Evolutionary conservation across 2,888 invertebrate species (phyloP).

Genomic region (Brenthis ino): DNA sequence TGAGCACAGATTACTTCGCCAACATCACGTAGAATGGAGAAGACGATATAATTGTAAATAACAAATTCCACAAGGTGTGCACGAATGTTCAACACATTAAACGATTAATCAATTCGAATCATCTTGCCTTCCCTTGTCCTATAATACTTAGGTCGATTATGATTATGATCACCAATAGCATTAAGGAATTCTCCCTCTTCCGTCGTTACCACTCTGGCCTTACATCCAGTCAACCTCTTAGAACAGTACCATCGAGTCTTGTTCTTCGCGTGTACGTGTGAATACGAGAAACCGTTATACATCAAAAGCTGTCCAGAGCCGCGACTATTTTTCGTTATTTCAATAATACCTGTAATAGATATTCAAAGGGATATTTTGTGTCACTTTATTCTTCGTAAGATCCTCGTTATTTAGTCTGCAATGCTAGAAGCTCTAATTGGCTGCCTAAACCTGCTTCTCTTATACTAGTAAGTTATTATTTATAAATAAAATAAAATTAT

Average conservation of each 20-base stretch:
- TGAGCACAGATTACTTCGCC: too few relatives aligned
- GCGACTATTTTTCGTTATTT: conserved; percentile 17
- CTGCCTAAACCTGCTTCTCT: too few relatives aligned
- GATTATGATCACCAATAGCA: conserved; percentile 37
- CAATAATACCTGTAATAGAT: conserved; percentile 25
- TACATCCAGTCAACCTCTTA: conserved; percentile 40
- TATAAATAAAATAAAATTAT: too few relatives aligned
- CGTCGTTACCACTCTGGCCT: conserved; percentile 40
- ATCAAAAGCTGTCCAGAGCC: conserved; percentile 21
- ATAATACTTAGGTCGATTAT: conserved; percentile 35
- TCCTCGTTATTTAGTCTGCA: too few relatives aligned
- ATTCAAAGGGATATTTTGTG: background rate
- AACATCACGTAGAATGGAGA: too few relatives aligned
- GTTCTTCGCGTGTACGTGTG: conserved; percentile 30
- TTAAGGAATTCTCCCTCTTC: conserved; percentile 29
- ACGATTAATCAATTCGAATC: background rate
- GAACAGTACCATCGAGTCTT: conserved; percentile 45
- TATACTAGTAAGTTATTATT: too few relatives aligned
- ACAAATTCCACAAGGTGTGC: too few relatives aligned
- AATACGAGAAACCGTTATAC: conserved; percentile 23
- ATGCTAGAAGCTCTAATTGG: too few relatives aligned
- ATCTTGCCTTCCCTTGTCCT: conserved; percentile 28
- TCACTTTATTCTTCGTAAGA: too few relatives aligned
- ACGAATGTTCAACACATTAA: too few relatives aligned
- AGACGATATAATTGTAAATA: too few relatives aligned